phyloP scores from a whole-genome alignment of 2,113 vertebrate species.

The Zosterops hypoxanthus region DNA sequence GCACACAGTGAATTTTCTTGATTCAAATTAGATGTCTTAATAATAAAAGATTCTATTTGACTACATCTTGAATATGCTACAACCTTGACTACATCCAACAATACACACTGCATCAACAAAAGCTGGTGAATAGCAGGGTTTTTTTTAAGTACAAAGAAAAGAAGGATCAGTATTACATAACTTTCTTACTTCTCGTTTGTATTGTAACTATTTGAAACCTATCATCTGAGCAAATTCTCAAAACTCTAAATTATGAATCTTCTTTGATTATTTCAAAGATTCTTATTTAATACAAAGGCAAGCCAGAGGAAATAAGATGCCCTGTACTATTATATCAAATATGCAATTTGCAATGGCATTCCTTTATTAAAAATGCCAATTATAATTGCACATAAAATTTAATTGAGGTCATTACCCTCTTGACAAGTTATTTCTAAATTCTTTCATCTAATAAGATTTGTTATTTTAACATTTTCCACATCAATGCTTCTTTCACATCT shows the following conservation, averaged over 20 bases:
- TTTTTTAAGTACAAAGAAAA: background rate
- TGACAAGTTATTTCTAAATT: conserved; percentile 76
- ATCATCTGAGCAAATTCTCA: background rate
- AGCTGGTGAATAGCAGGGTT: background rate
- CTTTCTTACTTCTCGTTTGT: background rate
- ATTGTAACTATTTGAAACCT: conserved; percentile 12
- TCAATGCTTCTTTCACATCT: conserved; percentile 63
- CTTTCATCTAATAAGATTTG: conserved; percentile 70
- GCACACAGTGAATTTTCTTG: background rate
- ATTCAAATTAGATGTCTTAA: background rate
- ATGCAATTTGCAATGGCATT: conserved; percentile 67
- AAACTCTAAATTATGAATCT: conserved; percentile 53
- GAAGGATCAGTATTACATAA: background rate
- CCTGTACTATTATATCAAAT: conserved; percentile 69
- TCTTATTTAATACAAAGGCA: conserved; percentile 74
- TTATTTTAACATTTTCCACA: conserved; percentile 74
- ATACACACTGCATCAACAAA: background rate
- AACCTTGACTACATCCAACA: background rate
- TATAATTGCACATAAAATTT: conserved; percentile 79
- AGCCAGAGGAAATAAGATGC: conserved; percentile 67
- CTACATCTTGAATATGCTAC: background rate
- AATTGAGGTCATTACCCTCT: conserved; percentile 79
- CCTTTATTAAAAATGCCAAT: conserved; percentile 78
- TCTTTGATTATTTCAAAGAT: conserved; percentile 61
- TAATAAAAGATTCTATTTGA: background rate